phyloP scores from a whole-genome alignment of 2,888 invertebrate species.

The Trissolcus japonicus region DNA sequence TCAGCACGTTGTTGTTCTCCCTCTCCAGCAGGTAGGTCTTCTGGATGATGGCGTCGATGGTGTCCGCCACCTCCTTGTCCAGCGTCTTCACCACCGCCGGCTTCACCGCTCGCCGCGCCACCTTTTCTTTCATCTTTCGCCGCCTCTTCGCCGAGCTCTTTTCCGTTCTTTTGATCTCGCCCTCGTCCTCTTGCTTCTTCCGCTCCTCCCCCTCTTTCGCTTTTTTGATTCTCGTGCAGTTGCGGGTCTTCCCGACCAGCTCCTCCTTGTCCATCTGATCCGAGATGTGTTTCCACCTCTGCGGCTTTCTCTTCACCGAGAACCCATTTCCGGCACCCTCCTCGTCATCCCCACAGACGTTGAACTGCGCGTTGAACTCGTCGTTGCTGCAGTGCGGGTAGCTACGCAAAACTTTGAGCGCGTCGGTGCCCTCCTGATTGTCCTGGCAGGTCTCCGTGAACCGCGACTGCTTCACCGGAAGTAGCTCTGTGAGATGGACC shows the following conservation, averaged over 20 bases:
- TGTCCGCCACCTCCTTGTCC: slow-evolving; percentile 60
- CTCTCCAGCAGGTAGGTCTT: slow-evolving; percentile 65
- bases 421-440: slow-evolving; percentile 67
- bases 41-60: slow-evolving; percentile 68
- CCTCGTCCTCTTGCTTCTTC: not conserved
- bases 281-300: slow-evolving; percentile 52
- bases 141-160: not conserved
- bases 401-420: slow-evolving; percentile 69
- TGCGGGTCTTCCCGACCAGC: not conserved
- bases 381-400: slow-evolving; percentile 62
- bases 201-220: slow-evolving; percentile 11
- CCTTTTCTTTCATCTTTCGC: not conserved
- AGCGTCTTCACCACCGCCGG: slow-evolving; percentile 12
- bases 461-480: slow-evolving; percentile 71
- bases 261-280: slow-evolving; percentile 35
- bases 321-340: slow-evolving; percentile 16
- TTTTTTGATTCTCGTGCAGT: slow-evolving; percentile 9
- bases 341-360: slow-evolving; percentile 36
- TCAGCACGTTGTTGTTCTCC: slow-evolving; percentile 68
- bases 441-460: slow-evolving; percentile 62
- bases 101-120: slow-evolving; percentile 11
- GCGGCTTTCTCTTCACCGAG: slow-evolving; percentile 38
- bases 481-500: slow-evolving; percentile 70
- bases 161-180: not conserved
- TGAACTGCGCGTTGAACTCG: slow-evolving; percentile 54